Evolutionary conservation across 2,888 invertebrate species (phyloP).

Genomic region (Acrobasis consociella): DNA sequence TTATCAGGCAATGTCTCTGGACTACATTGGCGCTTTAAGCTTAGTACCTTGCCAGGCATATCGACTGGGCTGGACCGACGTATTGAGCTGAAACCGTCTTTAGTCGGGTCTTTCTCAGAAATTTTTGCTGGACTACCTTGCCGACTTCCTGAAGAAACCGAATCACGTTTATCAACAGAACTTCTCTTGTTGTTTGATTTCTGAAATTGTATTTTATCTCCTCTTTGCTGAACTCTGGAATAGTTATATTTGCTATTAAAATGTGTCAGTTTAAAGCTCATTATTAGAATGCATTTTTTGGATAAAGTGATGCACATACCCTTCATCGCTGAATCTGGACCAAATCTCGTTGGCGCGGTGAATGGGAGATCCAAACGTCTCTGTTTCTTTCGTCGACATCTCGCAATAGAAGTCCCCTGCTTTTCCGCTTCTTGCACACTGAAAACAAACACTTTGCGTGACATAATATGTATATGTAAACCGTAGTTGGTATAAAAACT

Average conservation of each 20-base stretch:
- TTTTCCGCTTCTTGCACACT: background rate
- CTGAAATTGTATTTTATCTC: slow-evolving; percentile 11
- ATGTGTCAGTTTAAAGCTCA: no score
- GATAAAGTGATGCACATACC: background rate
- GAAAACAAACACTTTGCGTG: background rate
- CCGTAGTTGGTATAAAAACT: no score
- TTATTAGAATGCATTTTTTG: background rate
- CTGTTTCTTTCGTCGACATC: background rate
- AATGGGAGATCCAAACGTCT: background rate
- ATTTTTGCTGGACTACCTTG: background rate
- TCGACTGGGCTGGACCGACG: no score
- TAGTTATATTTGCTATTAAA: background rate
- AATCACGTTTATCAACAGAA: background rate
- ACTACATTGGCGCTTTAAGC: no score
- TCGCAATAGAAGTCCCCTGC: background rate
- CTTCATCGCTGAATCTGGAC: background rate
- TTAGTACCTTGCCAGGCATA: no score
- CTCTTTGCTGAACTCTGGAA: slow-evolving; percentile 6
- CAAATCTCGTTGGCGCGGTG: slow-evolving; percentile 10
- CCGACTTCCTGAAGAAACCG: background rate
- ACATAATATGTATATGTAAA: background rate
- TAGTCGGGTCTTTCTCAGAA: background rate
- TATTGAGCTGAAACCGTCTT: background rate
- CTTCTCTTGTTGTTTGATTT: background rate
- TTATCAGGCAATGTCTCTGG: no score